Percentiles rank a stretch among this genome's conserved stretches.
phyloP scores from a whole-genome alignment of 2,888 invertebrate species.

The Trisateles emortualis region DNA sequence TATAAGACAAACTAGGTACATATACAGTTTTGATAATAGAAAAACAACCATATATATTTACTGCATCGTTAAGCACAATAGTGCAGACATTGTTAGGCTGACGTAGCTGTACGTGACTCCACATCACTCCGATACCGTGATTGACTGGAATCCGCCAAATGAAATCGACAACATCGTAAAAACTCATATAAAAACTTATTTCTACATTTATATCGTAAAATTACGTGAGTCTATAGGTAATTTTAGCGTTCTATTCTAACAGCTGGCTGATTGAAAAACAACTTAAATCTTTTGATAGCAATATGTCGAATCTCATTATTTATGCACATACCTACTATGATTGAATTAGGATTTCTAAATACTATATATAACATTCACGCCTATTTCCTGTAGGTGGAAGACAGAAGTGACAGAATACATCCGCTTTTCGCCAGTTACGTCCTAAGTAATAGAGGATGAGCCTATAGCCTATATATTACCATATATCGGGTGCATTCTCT shows the following conservation, averaged over 20 bases:
- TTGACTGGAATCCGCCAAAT: conserved; percentile 43
- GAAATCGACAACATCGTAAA: conserved; percentile 44
- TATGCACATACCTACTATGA: too few relatives aligned
- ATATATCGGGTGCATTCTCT: too few relatives aligned
- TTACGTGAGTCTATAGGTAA: conserved; percentile 20
- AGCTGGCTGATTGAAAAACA: conserved; percentile 10
- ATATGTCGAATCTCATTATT: too few relatives aligned
- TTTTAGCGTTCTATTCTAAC: conserved; percentile 10
- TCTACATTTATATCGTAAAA: conserved; percentile 20
- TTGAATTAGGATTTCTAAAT: too few relatives aligned
- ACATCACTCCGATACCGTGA: conserved; percentile 28
- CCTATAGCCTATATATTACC: too few relatives aligned
- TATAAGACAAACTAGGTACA: neutral
- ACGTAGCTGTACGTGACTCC: conserved; percentile 41
- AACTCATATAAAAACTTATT: conserved; percentile 35
- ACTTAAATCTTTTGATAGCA: neutral
- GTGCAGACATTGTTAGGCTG: conserved; percentile 32
- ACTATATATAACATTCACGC: too few relatives aligned
- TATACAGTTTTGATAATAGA: neutral
- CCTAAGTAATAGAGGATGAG: too few relatives aligned
- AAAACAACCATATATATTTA: neutral
- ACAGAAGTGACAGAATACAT: too few relatives aligned
- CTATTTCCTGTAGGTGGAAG: too few relatives aligned
- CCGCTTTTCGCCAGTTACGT: too few relatives aligned
- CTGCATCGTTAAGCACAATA: conserved; percentile 3